Evolutionary conservation across 2,113 vertebrate genomes (phyloP).

Genomic region (Notarius lentiginosus): DNA sequence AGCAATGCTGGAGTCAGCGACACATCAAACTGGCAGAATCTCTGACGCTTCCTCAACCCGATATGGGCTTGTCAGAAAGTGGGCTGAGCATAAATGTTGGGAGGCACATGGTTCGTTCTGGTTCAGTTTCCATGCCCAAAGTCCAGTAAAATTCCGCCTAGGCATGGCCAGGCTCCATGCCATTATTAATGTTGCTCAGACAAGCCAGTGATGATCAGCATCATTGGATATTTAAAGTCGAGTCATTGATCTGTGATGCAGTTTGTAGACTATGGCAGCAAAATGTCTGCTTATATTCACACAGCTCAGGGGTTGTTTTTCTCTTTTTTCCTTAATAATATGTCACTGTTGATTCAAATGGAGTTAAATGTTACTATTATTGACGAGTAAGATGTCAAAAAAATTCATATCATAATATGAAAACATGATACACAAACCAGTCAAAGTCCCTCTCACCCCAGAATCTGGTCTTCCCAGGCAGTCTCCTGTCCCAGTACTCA

Average conservation of each 20-base stretch:
- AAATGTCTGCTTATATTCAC: neutral
- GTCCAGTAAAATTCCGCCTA: neutral
- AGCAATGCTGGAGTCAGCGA: neutral
- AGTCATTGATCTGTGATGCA: neutral
- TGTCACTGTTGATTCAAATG: neutral
- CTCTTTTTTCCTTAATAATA: neutral
- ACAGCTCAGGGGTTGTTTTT: neutral
- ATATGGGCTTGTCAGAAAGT: neutral
- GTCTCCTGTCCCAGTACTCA: too few species aligned
- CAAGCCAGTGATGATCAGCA: neutral
- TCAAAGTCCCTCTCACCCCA: too few species aligned
- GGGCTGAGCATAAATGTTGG: neutral
- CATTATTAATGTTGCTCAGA: neutral
- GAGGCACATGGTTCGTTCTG: neutral
- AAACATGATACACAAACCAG: neutral
- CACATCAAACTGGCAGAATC: neutral
- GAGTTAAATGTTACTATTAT: neutral
- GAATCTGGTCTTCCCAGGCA: too few species aligned
- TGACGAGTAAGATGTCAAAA: neutral
- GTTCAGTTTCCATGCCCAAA: constrained; percentile 6
- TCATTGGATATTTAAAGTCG: neutral
- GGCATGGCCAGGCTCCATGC: neutral
- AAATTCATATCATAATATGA: neutral
- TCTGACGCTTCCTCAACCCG: neutral
- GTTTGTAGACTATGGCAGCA: neutral